These are phyloP conservation scores for Myopa tessellatipennis DNA, from an alignment of 2,888 invertebrate species.

Conservation along the genomic window DNA sequence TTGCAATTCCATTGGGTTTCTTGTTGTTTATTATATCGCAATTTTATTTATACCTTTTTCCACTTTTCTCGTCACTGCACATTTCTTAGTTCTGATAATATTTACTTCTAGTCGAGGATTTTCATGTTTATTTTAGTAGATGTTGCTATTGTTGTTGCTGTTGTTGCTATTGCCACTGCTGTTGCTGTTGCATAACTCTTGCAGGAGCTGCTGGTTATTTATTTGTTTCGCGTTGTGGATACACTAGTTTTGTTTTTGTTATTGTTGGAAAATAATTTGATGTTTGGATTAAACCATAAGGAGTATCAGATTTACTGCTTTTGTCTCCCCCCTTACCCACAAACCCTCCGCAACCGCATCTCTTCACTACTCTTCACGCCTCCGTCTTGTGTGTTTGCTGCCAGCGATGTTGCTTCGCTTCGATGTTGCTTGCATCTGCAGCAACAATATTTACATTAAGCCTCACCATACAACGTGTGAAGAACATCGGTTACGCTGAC, in stretches of 20 bases:
- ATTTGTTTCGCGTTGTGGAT: not conserved
- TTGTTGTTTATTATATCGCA: not conserved
- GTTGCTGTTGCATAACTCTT: conserved; percentile 9
- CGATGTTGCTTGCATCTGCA: not conserved
- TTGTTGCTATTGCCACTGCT: not conserved
- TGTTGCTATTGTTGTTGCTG: not conserved
- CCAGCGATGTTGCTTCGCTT: not conserved
- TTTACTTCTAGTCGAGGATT: conserved; percentile 24
- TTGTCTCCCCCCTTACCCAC: not conserved
- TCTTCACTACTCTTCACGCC: no score
- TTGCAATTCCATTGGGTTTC: conserved; percentile 9
- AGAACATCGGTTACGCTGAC: no score
- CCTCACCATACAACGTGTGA: no score
- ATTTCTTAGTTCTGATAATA: conserved; percentile 15
- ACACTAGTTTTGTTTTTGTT: not conserved
- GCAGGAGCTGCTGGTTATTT: not conserved
- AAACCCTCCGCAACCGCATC: no score
- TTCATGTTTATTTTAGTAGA: conserved; percentile 24
- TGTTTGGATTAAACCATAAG: conserved; percentile 21
- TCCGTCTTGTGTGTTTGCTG: not conserved
- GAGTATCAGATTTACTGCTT: conserved; percentile 25
- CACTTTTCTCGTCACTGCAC: not conserved
- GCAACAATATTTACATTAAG: no score
- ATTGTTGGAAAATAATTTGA: conserved; percentile 20
- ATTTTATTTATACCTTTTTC: conserved; percentile 10